Base-by-base conservation (phyloP, 1,140 invertebrate genomes). In the Eubasilissa regina region DNA sequence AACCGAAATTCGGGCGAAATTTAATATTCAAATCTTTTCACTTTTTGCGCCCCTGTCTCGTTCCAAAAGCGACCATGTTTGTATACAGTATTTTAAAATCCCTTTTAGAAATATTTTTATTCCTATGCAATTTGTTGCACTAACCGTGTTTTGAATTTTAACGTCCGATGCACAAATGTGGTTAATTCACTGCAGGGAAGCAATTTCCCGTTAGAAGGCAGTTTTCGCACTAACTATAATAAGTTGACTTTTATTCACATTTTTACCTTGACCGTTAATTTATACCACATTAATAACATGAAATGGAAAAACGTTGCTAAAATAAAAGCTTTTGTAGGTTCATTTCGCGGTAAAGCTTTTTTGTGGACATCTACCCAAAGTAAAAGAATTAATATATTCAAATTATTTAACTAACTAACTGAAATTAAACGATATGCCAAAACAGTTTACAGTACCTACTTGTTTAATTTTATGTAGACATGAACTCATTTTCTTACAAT, bases 1-100 rank as follows among this genome's bases (percentile, higher is more conserved):
- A 44, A 25, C 0, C 56, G n/a, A 74, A 74, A 74, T 56, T 74
- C 56, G 4, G 56, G 44, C 53, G 56, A 47, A 47, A 75, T 75
- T 62, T 75, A 62, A 75, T 75, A 75, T 75, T 62, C 74, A 19
- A 75, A 48, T 35, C 0, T 47, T 75, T 62, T 21, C 17, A 75
- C 56, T n/a, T 48, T 48, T 45, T 75, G 25, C 25, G 6, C 25
- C n/a, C n/a, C n/a, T 56, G 53, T n/a, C 7, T n/a, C n/a, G 4
- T n/a, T 8, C 15, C 53, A 8, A 17, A 56, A 62, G 15, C 21
- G 17, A 12, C 11, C 21, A 0, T 11, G 25, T 62, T 62, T 25
- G 58, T 62, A 6, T 9, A 62, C 4, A 15, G 53, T 56, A 15
- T 17, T 17, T 8, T 56, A 62, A 62, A 62, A 62, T 25, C 58